Evolutionary conservation across 1,140 invertebrate species (phyloP).

Genomic region (Apis cerana): DNA sequence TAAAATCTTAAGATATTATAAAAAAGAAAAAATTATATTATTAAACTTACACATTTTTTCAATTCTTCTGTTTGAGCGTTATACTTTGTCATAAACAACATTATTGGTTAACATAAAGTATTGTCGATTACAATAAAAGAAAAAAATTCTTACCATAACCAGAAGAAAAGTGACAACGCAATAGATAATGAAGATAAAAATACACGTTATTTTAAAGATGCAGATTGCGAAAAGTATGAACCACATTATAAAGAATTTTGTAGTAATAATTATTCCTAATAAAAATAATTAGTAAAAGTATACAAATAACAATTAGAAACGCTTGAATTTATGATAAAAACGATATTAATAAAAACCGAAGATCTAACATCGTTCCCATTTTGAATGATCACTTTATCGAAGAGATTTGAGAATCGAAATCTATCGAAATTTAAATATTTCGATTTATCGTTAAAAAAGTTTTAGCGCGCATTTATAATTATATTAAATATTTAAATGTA

Average conservation of each 20-base stretch:
- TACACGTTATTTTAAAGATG: slow-evolving; percentile 64
- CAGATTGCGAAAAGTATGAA: slow-evolving; percentile 58
- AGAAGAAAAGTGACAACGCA: slow-evolving; percentile 62
- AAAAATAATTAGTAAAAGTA: neutral
- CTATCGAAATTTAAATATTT: slow-evolving; percentile 16
- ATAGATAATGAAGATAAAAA: slow-evolving; percentile 66
- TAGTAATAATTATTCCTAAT: slow-evolving; percentile 32
- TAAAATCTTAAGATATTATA: neutral
- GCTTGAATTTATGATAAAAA: slow-evolving; percentile 33
- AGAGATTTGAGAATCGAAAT: slow-evolving; percentile 6
- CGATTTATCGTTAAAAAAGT: slow-evolving; percentile 4
- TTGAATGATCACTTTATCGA: slow-evolving; percentile 1
- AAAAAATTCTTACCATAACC: slow-evolving; percentile 60
- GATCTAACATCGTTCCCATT: slow-evolving; percentile 28
- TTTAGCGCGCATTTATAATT: neutral
- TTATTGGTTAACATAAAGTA: slow-evolving; percentile 44
- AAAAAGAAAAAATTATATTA: neutral
- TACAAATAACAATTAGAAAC: neutral
- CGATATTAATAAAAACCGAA: slow-evolving; percentile 22
- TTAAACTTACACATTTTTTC: slow-evolving; percentile 61
- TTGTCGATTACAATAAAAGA: slow-evolving; percentile 1
- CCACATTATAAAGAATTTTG: slow-evolving; percentile 62
- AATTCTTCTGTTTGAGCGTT: slow-evolving; percentile 58
- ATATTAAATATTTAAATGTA: neutral
- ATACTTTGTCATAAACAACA: slow-evolving; percentile 52